Conservation (phyloP, 2,888 invertebrate genomes). For the Diloba caeruleocephala region DNA sequence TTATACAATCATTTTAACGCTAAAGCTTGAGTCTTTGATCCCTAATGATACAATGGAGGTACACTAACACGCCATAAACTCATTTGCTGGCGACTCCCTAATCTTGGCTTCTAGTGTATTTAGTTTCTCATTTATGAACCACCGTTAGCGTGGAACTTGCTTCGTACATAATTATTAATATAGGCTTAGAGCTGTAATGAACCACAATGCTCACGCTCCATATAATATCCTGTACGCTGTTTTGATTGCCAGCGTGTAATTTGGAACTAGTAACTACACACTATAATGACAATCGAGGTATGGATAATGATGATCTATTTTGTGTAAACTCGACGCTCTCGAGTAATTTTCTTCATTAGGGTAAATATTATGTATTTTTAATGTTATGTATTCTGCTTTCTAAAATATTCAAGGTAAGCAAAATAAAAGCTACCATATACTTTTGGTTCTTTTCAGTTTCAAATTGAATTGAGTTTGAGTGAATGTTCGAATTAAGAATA, state of each 20-base stretch:
- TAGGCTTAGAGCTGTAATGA: constrained; percentile 67
- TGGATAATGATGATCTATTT: constrained; percentile 44
- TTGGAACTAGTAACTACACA: constrained; percentile 47
- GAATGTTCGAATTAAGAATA: too few relatives aligned
- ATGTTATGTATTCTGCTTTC: too few relatives aligned
- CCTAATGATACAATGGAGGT: constrained; percentile 70
- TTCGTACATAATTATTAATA: constrained; percentile 66
- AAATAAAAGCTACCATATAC: too few relatives aligned
- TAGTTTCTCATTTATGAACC: constrained; percentile 79
- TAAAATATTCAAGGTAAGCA: too few relatives aligned
- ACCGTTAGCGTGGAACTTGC: constrained; percentile 67
- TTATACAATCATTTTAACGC: constrained; percentile 59
- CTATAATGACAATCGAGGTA: constrained; percentile 42
- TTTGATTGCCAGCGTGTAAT: constrained; percentile 57
- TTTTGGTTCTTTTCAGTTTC: too few relatives aligned
- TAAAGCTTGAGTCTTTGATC: constrained; percentile 65
- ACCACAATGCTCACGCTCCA: constrained; percentile 56
- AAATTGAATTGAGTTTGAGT: too few relatives aligned
- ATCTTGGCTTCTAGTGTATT: constrained; percentile 76
- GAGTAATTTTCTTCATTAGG: constrained; percentile 6
- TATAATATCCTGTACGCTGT: constrained; percentile 39
- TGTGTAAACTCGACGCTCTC: constrained; percentile 24
- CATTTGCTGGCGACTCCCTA: constrained; percentile 77
- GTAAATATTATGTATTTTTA: too few relatives aligned
- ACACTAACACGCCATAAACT: constrained; percentile 83